phyloP scores from a whole-genome alignment of 2,797 vertebrate species.

The Lates japonicus region DNA sequence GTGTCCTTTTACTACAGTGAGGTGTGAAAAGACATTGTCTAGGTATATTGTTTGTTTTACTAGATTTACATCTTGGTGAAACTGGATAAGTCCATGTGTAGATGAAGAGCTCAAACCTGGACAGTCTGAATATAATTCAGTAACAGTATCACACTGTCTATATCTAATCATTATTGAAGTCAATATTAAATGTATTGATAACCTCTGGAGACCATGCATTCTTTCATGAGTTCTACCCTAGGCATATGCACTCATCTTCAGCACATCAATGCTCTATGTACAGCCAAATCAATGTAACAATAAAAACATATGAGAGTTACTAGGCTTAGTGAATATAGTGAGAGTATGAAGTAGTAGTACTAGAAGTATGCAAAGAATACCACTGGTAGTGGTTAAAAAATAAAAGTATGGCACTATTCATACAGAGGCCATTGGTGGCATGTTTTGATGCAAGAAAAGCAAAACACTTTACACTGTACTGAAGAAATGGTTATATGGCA shows the following conservation, averaged over 20 bases:
- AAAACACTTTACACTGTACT: background rate
- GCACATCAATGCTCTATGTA: conserved; percentile 5
- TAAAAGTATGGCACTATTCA: background rate
- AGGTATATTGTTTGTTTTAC: conserved; percentile 54
- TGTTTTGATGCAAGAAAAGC: background rate
- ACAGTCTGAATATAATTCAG: conserved; percentile 8
- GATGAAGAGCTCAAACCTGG: background rate
- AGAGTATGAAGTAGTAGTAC: background rate
- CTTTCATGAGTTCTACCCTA: conserved; percentile 6
- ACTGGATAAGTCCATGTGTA: background rate
- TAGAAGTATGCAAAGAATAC: background rate
- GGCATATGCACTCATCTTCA: conserved; percentile 23
- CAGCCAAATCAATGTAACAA: conserved; percentile 43
- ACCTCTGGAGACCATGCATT: conserved; percentile 9
- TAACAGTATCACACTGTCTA: background rate
- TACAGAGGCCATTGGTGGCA: background rate
- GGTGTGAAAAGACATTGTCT: conserved; percentile 56
- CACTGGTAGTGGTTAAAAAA: background rate
- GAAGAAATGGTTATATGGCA: background rate
- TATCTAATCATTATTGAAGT: conserved; percentile 15
- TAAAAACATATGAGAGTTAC: conserved; percentile 15
- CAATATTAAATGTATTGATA: conserved; percentile 29
- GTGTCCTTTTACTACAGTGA: conserved; percentile 67
- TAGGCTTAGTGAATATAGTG: background rate
- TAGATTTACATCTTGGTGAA: conserved; percentile 40